Base-by-base conservation (phyloP, 2,113 vertebrate genomes). In the Hippoglossus stenolepis region DNA sequence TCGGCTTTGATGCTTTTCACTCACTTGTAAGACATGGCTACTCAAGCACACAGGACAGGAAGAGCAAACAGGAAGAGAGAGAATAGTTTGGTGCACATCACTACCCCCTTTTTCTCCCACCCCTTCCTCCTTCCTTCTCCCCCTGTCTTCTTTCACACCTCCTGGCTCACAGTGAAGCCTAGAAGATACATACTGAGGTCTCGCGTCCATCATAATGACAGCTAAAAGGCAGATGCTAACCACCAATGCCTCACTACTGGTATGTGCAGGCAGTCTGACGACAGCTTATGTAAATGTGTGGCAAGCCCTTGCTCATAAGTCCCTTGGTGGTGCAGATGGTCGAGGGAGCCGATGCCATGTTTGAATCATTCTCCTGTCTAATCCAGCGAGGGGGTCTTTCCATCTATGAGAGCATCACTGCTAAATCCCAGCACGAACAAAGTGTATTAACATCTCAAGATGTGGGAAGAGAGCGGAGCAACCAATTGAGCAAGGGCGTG, bases 381-480 rank as follows among this genome's bases (percentile, higher is more conserved):
- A 92, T 93, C 91, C 84, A 66, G 66, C 68, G 13, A 77, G 79
- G 78, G 78, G 86, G 86, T 84, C 85, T 77, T 77, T 90, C 79
- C 84, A 81, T 89, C 86, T 91, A 82, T 87, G 76, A 89, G 83
- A 85, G 77, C 90, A 91, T 91, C 90, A n/a, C 82, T 69, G 80
- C 87, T 87, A 92, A 92, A 92, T 87, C 85, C 85, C 53, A 87
- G 83, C 85, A 88, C 24, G 89, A 90, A 94, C 89, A 92, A 92
- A 92, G 89, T 91, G 87, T 91, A 89, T 92, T 90, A 92, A 88
- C 86, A 89, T 93, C 92, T 93, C 89, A 93, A 93, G 92, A 94
- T 93, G 91, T 92, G 91, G 85, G 85, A 86, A 87, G 87, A 88
- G 92, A 83, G 89, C 56, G 10, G 68, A 83, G 87, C 86, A 75